Percentiles rank a stretch among this genome's conserved stretches.
These are phyloP conservation scores for Halyomorpha halys DNA, from an alignment of 1,140 invertebrate species.

Conservation along the genomic window DNA sequence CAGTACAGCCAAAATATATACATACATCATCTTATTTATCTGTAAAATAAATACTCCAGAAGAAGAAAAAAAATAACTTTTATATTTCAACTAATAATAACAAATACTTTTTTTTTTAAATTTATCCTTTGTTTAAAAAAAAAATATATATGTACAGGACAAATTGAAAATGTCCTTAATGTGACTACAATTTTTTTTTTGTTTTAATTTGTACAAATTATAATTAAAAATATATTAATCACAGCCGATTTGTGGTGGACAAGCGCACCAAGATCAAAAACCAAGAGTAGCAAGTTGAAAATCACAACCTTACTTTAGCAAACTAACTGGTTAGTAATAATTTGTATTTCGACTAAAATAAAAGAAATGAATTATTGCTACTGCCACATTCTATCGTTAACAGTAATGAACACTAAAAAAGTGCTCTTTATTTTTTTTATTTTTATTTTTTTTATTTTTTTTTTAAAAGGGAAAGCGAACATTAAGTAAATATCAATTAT, in stretches of 20 bases:
- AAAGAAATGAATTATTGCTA: constrained; percentile 12
- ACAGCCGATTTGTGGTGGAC: constrained; percentile 16
- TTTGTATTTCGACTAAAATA: constrained; percentile 3
- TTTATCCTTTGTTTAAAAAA: constrained; percentile 2
- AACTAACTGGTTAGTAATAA: not conserved
- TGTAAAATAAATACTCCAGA: constrained; percentile 12
- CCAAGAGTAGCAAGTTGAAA: constrained; percentile 2
- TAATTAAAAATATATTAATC: constrained; percentile 20
- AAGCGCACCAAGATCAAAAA: constrained; percentile 15
- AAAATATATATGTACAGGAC: constrained; percentile 14
- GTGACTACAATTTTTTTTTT: constrained; percentile 2
- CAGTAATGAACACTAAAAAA: no score
- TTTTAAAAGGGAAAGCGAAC: not conserved
- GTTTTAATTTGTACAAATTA: constrained; percentile 19
- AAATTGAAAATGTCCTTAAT: constrained; percentile 5
- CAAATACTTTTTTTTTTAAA: constrained; percentile 7
- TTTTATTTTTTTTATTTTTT: no score
- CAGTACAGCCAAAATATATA: constrained; percentile 10
- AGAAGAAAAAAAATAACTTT: constrained; percentile 6
- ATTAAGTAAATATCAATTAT: constrained; percentile 7
- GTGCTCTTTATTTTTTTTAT: no score
- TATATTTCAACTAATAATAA: constrained; percentile 17
- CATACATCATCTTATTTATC: constrained; percentile 5
- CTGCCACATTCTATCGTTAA: not conserved
- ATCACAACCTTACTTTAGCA: constrained; percentile 15